Evolutionary conservation across 1,140 invertebrate genomes (phyloP), one percentile per base, ranked within the genome.

Genomic region (Helicoverpa armigera): DNA sequence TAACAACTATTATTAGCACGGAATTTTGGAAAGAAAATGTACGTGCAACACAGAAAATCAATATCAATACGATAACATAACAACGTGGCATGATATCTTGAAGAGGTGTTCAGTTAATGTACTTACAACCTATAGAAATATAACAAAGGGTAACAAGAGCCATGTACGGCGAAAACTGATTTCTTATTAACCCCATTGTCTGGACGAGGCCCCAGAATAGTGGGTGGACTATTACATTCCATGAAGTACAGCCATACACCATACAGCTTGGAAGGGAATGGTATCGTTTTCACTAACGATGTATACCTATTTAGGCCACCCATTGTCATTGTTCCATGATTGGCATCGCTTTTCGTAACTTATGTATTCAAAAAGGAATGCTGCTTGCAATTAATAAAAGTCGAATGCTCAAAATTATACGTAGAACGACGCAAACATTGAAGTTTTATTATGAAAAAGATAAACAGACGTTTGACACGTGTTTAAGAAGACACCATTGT

Each of bases 321-420:
- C 86, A 87, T 83, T 86, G 84, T 88, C 83, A 88, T 90, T 90
- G 89, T 90, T 89, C 80, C 82, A 76, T 70, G 78, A 83, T 87
- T 82, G 77, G 86, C 77, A 60, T 87, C 79, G 73, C 16, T 75
- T 89, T 87, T 83, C 83, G 81, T 70, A 81, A 81, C 79, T 80
- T 51, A 80, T 80, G 72, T 74, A 80, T 75, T 82, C 74, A 82
- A 82, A 72, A 51, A 77, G 72, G 35, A 74, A 14, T 81, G 73
- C 51, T 61, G 50, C 58, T 76, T 73, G 70, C 23, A 83, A 80
- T 78, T 70, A 78, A 23, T 69, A 10, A 58, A 81, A 81, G 60
- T 51, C 10, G 73, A 51, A 23, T 60, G 31, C n/a, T 13, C 16
- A 75, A 75, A 75, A 75, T 61, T 11, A 63, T 61, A 61, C 14